phyloP scores from a whole-genome alignment of 2,113 vertebrate species.

The Cochlearius cochlearius region DNA sequence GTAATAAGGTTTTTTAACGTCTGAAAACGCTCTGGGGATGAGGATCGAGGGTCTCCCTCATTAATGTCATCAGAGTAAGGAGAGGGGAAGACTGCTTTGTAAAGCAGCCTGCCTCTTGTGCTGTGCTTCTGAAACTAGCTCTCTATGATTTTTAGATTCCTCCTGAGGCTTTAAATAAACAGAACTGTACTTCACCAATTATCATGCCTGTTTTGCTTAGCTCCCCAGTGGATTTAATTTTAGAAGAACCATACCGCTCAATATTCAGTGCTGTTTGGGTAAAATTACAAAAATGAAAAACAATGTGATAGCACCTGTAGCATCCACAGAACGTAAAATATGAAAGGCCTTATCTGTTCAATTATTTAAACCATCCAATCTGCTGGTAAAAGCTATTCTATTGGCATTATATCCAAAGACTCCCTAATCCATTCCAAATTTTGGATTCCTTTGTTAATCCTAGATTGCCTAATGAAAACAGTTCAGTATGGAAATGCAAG shows the following conservation, averaged over 20 bases:
- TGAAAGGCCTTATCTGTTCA: not conserved
- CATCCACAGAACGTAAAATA: not conserved
- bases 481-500: not conserved
- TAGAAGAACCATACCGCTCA: not conserved
- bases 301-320: not conserved
- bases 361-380: slow-evolving; percentile 9
- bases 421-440: slow-evolving; percentile 6
- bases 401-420: not conserved
- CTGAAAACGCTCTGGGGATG: not conserved
- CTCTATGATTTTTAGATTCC: not conserved
- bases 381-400: not conserved
- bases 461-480: slow-evolving; percentile 8
- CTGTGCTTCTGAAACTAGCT: not conserved
- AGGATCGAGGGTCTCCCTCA: not conserved
- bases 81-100: not conserved
- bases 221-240: slow-evolving; percentile 12
- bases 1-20: not conserved
- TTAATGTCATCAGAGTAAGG: not conserved
- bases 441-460: slow-evolving; percentile 35
- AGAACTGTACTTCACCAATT: slow-evolving; percentile 36
- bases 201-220: slow-evolving; percentile 2
- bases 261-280: not conserved
- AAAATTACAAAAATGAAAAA: slow-evolving; percentile 39
- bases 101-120: not conserved
- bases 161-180: slow-evolving; percentile 56